Evolutionary conservation across 35 echinoderm and acorn worm genomes (phyloP).

Genomic region (Stichopus chloronotus): DNA sequence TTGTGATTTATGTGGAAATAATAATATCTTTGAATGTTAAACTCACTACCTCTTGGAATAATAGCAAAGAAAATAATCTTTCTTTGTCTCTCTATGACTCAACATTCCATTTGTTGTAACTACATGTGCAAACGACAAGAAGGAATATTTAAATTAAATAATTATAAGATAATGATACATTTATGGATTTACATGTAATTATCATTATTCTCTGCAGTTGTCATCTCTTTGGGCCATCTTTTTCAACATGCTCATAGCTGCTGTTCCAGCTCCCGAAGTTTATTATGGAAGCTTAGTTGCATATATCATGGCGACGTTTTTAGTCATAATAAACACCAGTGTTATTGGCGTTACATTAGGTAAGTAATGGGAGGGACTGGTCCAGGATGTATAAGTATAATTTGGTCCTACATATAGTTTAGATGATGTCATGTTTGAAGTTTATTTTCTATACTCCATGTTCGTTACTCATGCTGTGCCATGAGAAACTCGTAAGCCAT

Average conservation of each 20-base stretch:
- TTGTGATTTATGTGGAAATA: too few relatives aligned
- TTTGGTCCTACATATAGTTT: background rate
- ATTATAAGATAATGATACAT: background rate
- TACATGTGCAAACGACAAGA: background rate
- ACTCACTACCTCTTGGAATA: background rate
- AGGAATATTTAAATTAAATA: background rate
- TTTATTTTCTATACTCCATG: too few relatives aligned
- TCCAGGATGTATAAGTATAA: background rate
- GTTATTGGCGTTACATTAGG: background rate
- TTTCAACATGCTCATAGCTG: slow-evolving; percentile 48
- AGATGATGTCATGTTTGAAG: too few relatives aligned
- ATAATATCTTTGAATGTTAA: too few relatives aligned
- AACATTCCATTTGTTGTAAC: background rate
- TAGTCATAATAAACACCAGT: background rate
- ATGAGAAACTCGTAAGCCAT: too few relatives aligned
- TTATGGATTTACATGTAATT: background rate
- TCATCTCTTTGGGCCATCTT: slow-evolving; percentile 38
- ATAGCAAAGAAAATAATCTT: background rate
- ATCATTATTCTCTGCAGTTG: background rate
- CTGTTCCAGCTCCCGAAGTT: background rate
- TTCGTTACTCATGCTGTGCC: too few relatives aligned
- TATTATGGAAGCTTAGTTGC: background rate
- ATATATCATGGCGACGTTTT: background rate
- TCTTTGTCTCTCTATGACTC: background rate
- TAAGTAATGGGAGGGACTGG: background rate